A percentile compares a stretch with the other conserved stretches of the same genome.
Conservation (phyloP, 2,113 vertebrate genomes). For the Rhinolophus sinicus region DNA sequence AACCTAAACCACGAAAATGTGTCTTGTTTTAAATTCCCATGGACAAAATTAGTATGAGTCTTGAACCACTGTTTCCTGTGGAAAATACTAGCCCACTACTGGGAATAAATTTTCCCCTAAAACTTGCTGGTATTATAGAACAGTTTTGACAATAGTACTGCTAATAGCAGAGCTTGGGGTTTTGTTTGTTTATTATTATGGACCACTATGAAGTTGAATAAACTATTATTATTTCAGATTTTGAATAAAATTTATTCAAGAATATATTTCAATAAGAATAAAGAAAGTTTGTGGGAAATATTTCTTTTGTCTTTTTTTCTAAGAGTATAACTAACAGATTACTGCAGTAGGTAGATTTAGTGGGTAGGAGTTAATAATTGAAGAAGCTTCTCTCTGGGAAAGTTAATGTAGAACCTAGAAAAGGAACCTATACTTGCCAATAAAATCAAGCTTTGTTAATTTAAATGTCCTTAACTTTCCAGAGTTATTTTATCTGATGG, state of each 20-base stretch:
- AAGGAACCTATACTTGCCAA: background rate
- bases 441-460: slow-evolving; percentile 10
- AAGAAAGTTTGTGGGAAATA: background rate
- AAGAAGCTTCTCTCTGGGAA: background rate
- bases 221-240: background rate
- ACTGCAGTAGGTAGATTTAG: background rate
- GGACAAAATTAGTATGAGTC: slow-evolving; percentile 76
- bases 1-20: slow-evolving; percentile 77
- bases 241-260: background rate
- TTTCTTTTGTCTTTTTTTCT: background rate
- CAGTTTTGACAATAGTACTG: slow-evolving; percentile 10
- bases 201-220: background rate
- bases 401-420: background rate
- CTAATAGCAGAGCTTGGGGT: background rate
- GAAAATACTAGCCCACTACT: slow-evolving; percentile 75
- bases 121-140: slow-evolving; percentile 43
- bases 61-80: slow-evolving; percentile 77
- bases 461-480: background rate
- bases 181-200: slow-evolving; percentile 1
- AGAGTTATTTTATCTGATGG: background rate
- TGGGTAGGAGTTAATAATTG: background rate
- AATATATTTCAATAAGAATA: slow-evolving; percentile 9
- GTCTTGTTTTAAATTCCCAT: slow-evolving; percentile 77
- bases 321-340: background rate
- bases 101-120: slow-evolving; percentile 63